phyloP scores from a whole-genome alignment of 2,113 vertebrate genomes.

The Cottus gobio region DNA sequence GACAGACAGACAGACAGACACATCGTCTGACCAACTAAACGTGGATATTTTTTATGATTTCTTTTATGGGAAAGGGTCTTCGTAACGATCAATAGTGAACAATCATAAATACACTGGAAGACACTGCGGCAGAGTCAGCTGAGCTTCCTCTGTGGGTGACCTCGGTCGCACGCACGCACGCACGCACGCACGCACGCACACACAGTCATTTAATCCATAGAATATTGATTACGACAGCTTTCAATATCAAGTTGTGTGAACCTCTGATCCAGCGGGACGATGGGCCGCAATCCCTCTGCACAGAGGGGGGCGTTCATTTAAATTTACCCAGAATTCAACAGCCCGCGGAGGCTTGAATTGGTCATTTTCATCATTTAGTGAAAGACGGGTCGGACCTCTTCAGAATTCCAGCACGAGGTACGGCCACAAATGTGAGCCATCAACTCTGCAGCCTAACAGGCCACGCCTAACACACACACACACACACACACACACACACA shows the following conservation, averaged over 20 bases:
- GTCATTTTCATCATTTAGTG: too few species aligned
- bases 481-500: constrained; percentile 20
- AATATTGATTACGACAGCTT: background rate
- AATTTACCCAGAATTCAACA: background rate
- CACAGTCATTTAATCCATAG: background rate
- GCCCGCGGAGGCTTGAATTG: background rate
- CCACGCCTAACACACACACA: constrained; percentile 16
- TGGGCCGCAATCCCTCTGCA: background rate
- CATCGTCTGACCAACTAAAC: too few species aligned
- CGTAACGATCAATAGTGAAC: background rate
- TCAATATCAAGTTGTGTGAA: background rate
- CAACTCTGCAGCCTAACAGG: constrained; percentile 36
- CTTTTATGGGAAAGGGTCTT: too few species aligned
- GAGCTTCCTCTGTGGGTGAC: too few species aligned
- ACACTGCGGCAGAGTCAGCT: background rate
- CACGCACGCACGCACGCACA: too few species aligned
- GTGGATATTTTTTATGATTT: too few species aligned
- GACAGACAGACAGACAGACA: background rate
- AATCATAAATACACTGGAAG: background rate
- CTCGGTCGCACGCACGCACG: background rate
- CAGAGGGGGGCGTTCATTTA: background rate
- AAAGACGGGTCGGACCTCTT: too few species aligned
- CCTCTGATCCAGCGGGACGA: background rate
- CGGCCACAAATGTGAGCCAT: constrained; percentile 4
- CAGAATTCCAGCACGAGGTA: background rate